Base-by-base conservation (phyloP, 2,888 invertebrate genomes). In the Loripinus fragilis region DNA sequence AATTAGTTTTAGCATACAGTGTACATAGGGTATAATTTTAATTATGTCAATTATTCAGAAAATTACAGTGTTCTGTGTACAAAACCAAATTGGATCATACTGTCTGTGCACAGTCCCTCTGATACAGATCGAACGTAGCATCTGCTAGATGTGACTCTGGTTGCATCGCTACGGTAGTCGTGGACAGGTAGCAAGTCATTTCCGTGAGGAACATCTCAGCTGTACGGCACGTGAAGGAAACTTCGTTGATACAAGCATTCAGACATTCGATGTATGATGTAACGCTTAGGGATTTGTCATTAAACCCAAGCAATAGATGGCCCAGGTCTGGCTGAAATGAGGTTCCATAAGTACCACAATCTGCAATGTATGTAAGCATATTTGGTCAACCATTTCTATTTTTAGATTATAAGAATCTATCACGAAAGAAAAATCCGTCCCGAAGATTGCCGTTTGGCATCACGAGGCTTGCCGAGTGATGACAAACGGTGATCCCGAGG, bases 81-180 rank as follows among this genome's bases (percentile, higher is more conserved):
- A n/a, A n/a, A n/a, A n/a, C n/a, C n/a, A n/a, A n/a, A n/a, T n/a
- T n/a, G n/a, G n/a, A n/a, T n/a, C n/a, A n/a, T n/a, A n/a, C n/a
- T n/a, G n/a, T n/a, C n/a, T n/a, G n/a, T n/a, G n/a, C n/a, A 60
- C 60, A 60, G 17, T 60, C 60, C 28, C 60, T 60, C 33, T 33
- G 30, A 33, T 60, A 60, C 12, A 33, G 30, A 8, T 33, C 33
- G 12, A 12, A 60, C 2, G 5, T 15, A 2, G 15, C 17, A 20
- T 28, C 28, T 17, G 60, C 33, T 5, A 20, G 12, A 30, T 20
- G n/a, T 7, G 60, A 5, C 5, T 10, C 2, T n/a, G 52, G 60
- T 3, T 60, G 30, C 2, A 17, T 60, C 5, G 30, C 33, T 3
- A 10, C 7, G 3, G 33, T 60, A 20, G 5, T 20, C 33, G 33